Conservation (phyloP, 2,797 vertebrate species). For the Melanotaenia pygmaea region DNA sequence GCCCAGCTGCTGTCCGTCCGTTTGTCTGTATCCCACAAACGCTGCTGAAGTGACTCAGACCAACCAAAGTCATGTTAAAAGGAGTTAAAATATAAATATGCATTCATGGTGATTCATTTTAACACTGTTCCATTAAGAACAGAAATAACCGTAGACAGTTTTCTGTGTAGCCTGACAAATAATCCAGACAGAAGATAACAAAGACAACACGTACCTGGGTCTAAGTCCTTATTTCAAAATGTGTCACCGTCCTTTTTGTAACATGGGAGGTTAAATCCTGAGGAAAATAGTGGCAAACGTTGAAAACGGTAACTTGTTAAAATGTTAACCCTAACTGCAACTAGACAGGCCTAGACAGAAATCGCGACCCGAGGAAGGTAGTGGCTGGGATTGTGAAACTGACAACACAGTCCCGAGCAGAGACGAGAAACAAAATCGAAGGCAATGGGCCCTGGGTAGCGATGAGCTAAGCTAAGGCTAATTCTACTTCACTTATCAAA, state of each 20-base stretch:
- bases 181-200: slow-evolving; percentile 73
- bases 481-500: slow-evolving; percentile 65
- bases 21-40: slow-evolving; percentile 39
- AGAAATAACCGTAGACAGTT: slow-evolving; percentile 39
- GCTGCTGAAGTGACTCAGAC: slow-evolving; percentile 39
- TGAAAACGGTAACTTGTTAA: slow-evolving; percentile 19
- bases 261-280: slow-evolving; percentile 60
- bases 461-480: slow-evolving; percentile 80
- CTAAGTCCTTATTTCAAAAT: slow-evolving; percentile 64
- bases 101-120: background rate
- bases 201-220: slow-evolving; percentile 77
- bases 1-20: slow-evolving; percentile 39
- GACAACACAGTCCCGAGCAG: slow-evolving; percentile 78
- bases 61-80: slow-evolving; percentile 20
- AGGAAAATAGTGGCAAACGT: slow-evolving; percentile 27
- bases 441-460: slow-evolving; percentile 72
- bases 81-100: background rate
- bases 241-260: slow-evolving; percentile 63
- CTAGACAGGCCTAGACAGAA: slow-evolving; percentile 54
- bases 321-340: slow-evolving; percentile 16
- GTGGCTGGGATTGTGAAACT: slow-evolving; percentile 74
- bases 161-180: slow-evolving; percentile 57
- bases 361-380: slow-evolving; percentile 56
- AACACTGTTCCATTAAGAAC: background rate
- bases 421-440: slow-evolving; percentile 69